Conservation (phyloP, 37 sponge, comb jelly and placozoan species). For the Amphimedon queenslandica region DNA sequence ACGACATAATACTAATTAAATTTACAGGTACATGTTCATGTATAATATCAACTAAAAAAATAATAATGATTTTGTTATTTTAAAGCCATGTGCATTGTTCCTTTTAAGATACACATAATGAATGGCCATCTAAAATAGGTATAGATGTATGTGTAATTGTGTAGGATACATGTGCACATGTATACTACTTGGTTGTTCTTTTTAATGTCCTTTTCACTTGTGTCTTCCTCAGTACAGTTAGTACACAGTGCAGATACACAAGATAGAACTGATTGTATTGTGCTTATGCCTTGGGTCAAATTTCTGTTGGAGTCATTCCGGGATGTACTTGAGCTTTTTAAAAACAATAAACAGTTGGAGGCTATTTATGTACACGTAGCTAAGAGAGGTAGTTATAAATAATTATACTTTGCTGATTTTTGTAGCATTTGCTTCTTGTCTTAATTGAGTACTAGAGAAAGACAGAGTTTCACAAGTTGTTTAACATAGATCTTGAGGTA, state of each 20-base stretch:
- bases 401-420: background rate
- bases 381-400: constrained; percentile 72
- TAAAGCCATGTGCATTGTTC: too few relatives aligned
- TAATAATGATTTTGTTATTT: too few relatives aligned
- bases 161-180: too few relatives aligned
- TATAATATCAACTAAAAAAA: too few relatives aligned
- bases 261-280: constrained; percentile 81
- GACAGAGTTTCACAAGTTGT: constrained; percentile 96
- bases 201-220: constrained; percentile 47
- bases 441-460: constrained; percentile 84
- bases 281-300: constrained; percentile 94
- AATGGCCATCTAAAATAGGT: too few relatives aligned
- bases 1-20: too few relatives aligned
- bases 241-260: constrained; percentile 87
- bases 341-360: constrained; percentile 88
- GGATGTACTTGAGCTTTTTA: constrained; percentile 90
- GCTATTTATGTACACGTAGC: constrained; percentile 86
- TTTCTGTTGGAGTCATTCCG: constrained; percentile 97
- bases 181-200: too few relatives aligned
- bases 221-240: constrained; percentile 88
- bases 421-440: constrained; percentile 89
- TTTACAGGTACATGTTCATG: too few relatives aligned
- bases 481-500: constrained; percentile 98
- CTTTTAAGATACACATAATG: too few relatives aligned
- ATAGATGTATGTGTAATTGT: too few relatives aligned